A percentile compares a stretch with the other conserved stretches of the same genome.
phyloP scores from a whole-genome alignment of 2,888 invertebrate species.

The Ariolimax columbianus region DNA sequence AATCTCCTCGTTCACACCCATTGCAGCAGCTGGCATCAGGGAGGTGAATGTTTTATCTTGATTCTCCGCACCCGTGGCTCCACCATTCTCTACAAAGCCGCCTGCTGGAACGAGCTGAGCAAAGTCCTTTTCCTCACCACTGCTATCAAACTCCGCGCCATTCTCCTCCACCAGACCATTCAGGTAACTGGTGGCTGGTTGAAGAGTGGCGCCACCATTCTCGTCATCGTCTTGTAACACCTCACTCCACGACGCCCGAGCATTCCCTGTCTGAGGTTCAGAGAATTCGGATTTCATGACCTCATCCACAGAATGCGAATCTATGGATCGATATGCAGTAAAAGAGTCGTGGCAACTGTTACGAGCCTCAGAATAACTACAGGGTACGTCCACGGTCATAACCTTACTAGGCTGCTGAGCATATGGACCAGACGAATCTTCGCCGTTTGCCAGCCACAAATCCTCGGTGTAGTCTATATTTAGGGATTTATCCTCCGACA shows the following conservation, averaged over 20 bases:
- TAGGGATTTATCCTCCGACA: slow-evolving; percentile 39
- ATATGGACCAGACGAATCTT: slow-evolving; percentile 47
- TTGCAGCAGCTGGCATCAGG: slow-evolving; percentile 44
- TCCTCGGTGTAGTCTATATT: slow-evolving; percentile 51
- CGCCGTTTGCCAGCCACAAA: slow-evolving; percentile 49
- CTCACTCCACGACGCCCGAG: slow-evolving; percentile 18
- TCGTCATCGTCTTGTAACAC: slow-evolving; percentile 1
- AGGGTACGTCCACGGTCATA: background rate
- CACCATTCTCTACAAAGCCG: slow-evolving; percentile 39
- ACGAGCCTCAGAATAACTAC: background rate
- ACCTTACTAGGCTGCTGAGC: slow-evolving; percentile 45
- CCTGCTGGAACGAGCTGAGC: slow-evolving; percentile 51
- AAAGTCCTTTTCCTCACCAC: slow-evolving; percentile 50
- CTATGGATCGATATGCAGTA: background rate
- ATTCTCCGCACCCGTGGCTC: background rate
- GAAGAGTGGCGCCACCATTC: background rate
- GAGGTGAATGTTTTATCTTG: slow-evolving; percentile 49
- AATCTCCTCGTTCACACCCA: slow-evolving; percentile 35
- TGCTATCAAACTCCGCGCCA: slow-evolving; percentile 39
- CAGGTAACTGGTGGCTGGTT: slow-evolving; percentile 32
- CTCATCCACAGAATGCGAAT: background rate
- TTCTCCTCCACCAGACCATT: slow-evolving; percentile 45
- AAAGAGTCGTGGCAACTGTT: background rate
- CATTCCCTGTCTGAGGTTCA: background rate
- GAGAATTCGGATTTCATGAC: background rate